Evolutionary conservation across 23 tunicate species (phyloP).

Genomic region (Styela clava): DNA sequence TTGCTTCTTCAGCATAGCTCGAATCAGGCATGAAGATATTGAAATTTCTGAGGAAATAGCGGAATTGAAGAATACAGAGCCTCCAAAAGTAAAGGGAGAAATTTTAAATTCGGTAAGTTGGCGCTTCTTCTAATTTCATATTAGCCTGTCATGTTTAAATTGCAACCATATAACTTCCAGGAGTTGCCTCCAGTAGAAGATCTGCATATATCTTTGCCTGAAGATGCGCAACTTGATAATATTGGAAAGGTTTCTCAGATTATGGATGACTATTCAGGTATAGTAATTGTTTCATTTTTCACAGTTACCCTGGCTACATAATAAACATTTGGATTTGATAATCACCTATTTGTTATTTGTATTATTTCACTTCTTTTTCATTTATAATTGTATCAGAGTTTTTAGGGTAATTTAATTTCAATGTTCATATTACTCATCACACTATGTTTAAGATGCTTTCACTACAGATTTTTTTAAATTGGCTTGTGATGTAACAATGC

Average conservation of each 20-base stretch:
- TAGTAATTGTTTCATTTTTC: neutral
- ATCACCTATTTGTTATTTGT: too few relatives aligned
- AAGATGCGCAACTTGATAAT: neutral
- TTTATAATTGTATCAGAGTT: too few relatives aligned
- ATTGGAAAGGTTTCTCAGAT: slow-evolving; percentile 21
- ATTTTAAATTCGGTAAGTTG: neutral
- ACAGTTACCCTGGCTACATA: too few relatives aligned
- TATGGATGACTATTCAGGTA: slow-evolving; percentile 18
- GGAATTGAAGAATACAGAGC: neutral
- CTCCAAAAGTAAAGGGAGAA: slow-evolving; percentile 18
- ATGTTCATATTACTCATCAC: too few relatives aligned
- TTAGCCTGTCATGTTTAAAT: too few relatives aligned
- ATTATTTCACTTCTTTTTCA: too few relatives aligned
- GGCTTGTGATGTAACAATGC: too few relatives aligned
- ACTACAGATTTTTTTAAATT: too few relatives aligned
- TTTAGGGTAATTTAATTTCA: too few relatives aligned
- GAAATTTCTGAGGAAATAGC: slow-evolving; percentile 1
- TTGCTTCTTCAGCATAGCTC: neutral
- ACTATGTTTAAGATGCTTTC: too few relatives aligned
- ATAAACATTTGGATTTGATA: too few relatives aligned
- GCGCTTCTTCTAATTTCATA: neutral
- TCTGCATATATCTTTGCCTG: neutral
- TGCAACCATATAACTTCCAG: too few relatives aligned
- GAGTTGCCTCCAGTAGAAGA: slow-evolving; percentile 32
- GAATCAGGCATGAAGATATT: slow-evolving; percentile 4